A percentile compares a stretch with the other conserved stretches of the same genome.
phyloP scores from a whole-genome alignment of 1,140 invertebrate genomes.

The Eriosoma lanigerum region DNA sequence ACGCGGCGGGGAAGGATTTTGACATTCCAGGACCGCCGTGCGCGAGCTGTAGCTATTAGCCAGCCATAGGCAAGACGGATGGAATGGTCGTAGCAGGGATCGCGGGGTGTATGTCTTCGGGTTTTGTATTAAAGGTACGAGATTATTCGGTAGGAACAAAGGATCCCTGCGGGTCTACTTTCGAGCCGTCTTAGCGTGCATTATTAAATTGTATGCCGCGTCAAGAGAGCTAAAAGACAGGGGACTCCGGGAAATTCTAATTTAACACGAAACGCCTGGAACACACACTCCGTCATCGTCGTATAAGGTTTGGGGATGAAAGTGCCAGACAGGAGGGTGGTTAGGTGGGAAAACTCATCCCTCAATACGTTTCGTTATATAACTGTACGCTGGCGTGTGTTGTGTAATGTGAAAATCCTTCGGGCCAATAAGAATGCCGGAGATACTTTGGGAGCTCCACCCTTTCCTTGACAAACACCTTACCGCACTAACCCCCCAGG shows the following conservation, averaged over 20 bases:
- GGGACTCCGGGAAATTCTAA: conserved; percentile 48
- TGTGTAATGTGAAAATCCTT: conserved; percentile 37
- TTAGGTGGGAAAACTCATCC: conserved; percentile 29
- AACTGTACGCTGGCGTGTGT: not conserved
- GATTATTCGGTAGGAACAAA: conserved; percentile 50
- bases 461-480: conserved; percentile 44
- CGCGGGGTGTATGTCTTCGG: conserved; percentile 36
- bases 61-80: not conserved
- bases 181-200: conserved; percentile 50
- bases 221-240: conserved; percentile 51
- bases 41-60: not conserved
- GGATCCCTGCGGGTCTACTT: conserved; percentile 50
- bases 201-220: conserved; percentile 49
- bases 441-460: conserved; percentile 51
- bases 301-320: not conserved
- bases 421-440: conserved; percentile 49
- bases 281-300: not conserved
- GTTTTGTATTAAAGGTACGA: conserved; percentile 51
- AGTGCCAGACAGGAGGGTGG: not conserved
- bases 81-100: not conserved
- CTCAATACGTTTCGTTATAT: not conserved
- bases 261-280: conserved; percentile 48
- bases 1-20: not conserved
- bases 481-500: conserved; percentile 25
- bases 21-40: not conserved